Conservation (phyloP, 2,888 invertebrate species). For the Schizotus pectinicornis region DNA sequence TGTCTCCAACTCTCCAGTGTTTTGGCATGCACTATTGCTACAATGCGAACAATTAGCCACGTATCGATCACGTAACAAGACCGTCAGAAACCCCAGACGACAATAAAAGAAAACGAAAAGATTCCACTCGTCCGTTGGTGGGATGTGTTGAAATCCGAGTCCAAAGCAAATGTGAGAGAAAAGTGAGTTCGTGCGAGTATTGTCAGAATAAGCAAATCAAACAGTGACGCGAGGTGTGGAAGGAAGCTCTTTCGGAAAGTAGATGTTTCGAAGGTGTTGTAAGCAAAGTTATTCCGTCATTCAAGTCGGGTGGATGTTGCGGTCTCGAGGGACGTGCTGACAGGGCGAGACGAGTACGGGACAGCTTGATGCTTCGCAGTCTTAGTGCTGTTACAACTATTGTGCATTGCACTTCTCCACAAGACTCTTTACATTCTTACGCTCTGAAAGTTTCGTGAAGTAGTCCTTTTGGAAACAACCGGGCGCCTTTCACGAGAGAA, state of each 20-base stretch:
- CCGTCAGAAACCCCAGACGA: neutral
- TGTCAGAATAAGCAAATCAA: constrained; percentile 51
- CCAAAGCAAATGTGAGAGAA: constrained; percentile 32
- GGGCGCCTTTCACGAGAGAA: too few species aligned
- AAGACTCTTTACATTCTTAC: constrained; percentile 22
- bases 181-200: constrained; percentile 41
- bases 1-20: constrained; percentile 42
- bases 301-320: constrained; percentile 51
- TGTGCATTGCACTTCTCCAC: constrained; percentile 27
- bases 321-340: constrained; percentile 46
- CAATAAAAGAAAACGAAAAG: constrained; percentile 2
- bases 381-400: constrained; percentile 31
- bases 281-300: constrained; percentile 54
- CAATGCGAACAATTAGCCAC: constrained; percentile 47
- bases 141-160: constrained; percentile 21
- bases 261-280: constrained; percentile 47
- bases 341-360: constrained; percentile 51
- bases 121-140: constrained; percentile 2
- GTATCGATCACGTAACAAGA: constrained; percentile 30
- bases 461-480: neutral
- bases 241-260: constrained; percentile 45
- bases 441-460: constrained; percentile 7
- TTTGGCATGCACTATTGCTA: constrained; percentile 40
- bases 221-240: constrained; percentile 44
- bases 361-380: constrained; percentile 45